Percentiles rank a stretch among this genome's conserved stretches.
phyloP scores from a whole-genome alignment of 2,797 vertebrate genomes.

The Malurus leucopterus region DNA sequence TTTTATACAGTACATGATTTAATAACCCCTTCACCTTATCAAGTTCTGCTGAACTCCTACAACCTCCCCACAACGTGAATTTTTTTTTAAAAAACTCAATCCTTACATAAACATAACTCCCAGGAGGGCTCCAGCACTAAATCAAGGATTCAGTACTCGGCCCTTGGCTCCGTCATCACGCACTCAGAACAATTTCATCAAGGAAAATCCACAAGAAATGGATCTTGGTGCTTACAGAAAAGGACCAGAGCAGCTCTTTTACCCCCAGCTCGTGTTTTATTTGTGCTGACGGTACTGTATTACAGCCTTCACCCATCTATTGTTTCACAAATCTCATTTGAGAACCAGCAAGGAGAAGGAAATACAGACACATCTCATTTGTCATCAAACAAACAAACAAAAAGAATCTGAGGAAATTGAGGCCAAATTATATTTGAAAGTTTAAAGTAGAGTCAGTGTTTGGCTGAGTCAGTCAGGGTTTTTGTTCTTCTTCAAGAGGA shows the following conservation, averaged over 20 bases:
- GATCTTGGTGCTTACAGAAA: neutral
- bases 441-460: neutral
- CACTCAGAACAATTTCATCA: neutral
- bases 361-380: neutral
- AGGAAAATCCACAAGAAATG: rapidly evolving
- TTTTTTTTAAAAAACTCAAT: neutral
- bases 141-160: neutral
- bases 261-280: neutral
- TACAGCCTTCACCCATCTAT: neutral
- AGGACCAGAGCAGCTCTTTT: neutral
- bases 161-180: neutral
- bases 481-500: neutral
- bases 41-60: neutral
- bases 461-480: neutral
- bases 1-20: rapidly evolving
- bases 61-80: neutral
- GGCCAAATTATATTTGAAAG: neutral
- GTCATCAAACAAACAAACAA: neutral
- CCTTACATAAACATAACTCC: neutral
- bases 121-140: neutral
- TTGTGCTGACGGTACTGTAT: rapidly evolving
- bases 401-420: neutral
- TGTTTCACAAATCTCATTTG: neutral
- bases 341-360: neutral
- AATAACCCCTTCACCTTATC: neutral